phyloP scores from a whole-genome alignment of 1,140 invertebrate species.

The Maconellicoccus hirsutus region DNA sequence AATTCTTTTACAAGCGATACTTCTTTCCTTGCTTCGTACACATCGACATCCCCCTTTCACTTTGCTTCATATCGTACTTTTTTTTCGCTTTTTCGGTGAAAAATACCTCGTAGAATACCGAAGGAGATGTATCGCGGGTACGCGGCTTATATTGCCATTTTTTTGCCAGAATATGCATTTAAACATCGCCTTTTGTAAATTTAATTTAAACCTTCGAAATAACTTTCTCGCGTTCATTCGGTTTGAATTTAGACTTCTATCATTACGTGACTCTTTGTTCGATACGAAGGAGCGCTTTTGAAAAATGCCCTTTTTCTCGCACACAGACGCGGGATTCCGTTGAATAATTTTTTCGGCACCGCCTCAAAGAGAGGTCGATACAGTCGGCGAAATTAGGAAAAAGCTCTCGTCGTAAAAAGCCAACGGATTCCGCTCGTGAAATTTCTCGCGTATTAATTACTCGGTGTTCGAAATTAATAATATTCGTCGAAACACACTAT shows the following conservation, averaged over 20 bases:
- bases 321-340: background rate
- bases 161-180: background rate
- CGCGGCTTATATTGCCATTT: constrained; percentile 5
- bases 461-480: too few species aligned
- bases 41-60: too few species aligned
- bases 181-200: constrained; percentile 16
- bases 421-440: too few species aligned
- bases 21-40: background rate
- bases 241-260: constrained; percentile 8
- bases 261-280: background rate
- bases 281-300: background rate
- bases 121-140: background rate
- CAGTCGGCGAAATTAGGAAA: too few species aligned
- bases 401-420: too few species aligned
- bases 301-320: background rate
- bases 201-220: constrained; percentile 15
- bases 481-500: too few species aligned
- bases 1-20: background rate
- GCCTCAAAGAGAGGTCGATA: too few species aligned
- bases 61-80: background rate
- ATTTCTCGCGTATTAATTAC: too few species aligned
- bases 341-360: too few species aligned
- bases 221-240: background rate
- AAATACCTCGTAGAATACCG: background rate
- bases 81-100: background rate